Conservation (phyloP, 2,797 vertebrate genomes). For the Tadarida brasiliensis region DNA sequence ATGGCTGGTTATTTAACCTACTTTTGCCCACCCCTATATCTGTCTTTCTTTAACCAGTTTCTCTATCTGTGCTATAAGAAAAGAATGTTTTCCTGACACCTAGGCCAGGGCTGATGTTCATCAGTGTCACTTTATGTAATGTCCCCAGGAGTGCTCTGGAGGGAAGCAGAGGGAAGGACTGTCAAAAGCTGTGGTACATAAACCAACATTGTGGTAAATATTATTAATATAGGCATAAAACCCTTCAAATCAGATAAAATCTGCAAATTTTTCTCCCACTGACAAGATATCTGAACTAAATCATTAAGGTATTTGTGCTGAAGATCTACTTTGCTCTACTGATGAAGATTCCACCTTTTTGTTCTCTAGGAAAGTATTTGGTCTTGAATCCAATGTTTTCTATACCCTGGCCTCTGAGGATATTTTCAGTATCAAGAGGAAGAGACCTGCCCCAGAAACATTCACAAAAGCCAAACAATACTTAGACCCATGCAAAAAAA, state of each 20-base stretch:
- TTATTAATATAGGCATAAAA: not conserved
- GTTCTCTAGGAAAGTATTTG: not conserved
- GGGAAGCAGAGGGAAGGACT: constrained; percentile 20
- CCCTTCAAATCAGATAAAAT: not conserved
- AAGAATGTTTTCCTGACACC: not conserved
- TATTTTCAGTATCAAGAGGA: not conserved
- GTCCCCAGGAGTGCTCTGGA: constrained; percentile 11
- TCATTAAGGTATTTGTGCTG: not conserved
- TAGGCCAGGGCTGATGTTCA: not conserved
- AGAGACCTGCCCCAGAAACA: not conserved
- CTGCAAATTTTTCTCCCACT: not conserved
- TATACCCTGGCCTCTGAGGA: not conserved
- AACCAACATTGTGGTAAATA: not conserved
- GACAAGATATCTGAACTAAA: not conserved
- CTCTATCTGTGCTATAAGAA: not conserved
- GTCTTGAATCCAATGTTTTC: not conserved
- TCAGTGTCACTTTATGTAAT: not conserved
- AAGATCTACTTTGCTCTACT: not conserved
- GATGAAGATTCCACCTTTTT: not conserved
- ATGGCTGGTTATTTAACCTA: not conserved
- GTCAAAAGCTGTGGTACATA: not conserved
- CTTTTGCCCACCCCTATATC: not conserved
- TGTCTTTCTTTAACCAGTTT: not conserved
- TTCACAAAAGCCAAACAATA: not conserved
- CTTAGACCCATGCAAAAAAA: not conserved